Conservation (phyloP, 2,113 vertebrate species). For the Condylura cristata region DNA sequence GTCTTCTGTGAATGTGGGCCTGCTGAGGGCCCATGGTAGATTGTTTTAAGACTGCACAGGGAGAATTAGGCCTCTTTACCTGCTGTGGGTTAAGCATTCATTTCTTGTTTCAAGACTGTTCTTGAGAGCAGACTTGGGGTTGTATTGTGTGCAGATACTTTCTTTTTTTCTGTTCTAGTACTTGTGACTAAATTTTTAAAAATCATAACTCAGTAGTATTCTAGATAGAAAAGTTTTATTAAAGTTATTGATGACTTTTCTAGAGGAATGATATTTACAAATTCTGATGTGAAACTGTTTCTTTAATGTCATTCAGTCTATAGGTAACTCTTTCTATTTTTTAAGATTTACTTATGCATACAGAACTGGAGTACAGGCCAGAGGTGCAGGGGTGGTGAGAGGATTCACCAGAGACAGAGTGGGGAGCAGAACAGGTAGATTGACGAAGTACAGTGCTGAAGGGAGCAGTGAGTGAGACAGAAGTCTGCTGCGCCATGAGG, state of each 20-base stretch:
- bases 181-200: constrained; percentile 35
- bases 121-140: neutral
- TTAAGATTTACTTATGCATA: too few species aligned
- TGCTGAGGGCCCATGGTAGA: neutral
- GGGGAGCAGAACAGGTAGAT: too few species aligned
- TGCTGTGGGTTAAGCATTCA: neutral
- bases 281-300: constrained; percentile 28
- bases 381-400: too few species aligned
- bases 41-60: neutral
- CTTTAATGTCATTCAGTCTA: neutral
- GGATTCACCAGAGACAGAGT: too few species aligned
- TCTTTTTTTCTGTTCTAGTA: neutral
- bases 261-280: constrained; percentile 12
- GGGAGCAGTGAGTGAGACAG: too few species aligned
- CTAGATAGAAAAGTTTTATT: neutral
- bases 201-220: neutral
- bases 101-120: constrained; percentile 15
- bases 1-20: neutral
- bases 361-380: too few species aligned
- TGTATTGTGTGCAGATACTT: neutral
- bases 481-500: too few species aligned
- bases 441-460: too few species aligned
- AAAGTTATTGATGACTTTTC: neutral
- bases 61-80: neutral
- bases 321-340: neutral